Percentiles rank a stretch among this genome's conserved stretches.
Conservation (phyloP, 2,113 vertebrate species). For the Lethenteron camtschaticum region DNA sequence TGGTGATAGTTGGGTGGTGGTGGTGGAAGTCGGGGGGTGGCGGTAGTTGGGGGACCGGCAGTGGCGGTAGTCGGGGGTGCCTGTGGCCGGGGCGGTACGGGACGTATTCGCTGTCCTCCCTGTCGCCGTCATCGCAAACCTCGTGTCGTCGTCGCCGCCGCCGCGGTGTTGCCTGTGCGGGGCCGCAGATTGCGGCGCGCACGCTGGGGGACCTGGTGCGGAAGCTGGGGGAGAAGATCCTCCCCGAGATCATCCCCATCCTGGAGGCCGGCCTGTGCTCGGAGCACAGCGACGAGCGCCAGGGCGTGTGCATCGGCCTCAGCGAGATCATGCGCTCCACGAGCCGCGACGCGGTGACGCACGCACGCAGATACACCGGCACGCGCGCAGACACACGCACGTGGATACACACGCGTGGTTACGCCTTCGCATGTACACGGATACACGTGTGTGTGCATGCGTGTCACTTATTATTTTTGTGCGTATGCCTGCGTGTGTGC, state of each 20-base stretch:
- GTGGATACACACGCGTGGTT: no score
- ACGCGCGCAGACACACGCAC: no score
- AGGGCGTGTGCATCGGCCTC: slow-evolving; percentile 84
- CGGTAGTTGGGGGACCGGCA: neutral
- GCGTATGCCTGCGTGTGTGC: no score
- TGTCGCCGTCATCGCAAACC: no score
- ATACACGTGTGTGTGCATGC: no score
- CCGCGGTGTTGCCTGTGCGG: no score
- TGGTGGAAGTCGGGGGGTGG: neutral
- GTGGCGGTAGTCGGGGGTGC: neutral
- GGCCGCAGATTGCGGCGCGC: slow-evolving; percentile 60
- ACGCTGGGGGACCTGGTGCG: slow-evolving; percentile 83
- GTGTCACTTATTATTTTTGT: no score
- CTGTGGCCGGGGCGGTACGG: neutral
- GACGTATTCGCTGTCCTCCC: no score
- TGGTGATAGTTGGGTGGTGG: neutral
- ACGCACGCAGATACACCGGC: neutral
- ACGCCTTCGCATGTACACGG: no score
- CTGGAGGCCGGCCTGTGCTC: slow-evolving; percentile 74
- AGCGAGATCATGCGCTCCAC: slow-evolving; percentile 99
- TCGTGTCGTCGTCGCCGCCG: no score
- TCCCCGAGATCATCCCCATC: slow-evolving; percentile 95
- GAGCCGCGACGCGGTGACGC: slow-evolving; percentile 70
- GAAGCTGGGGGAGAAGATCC: slow-evolving; percentile 94
- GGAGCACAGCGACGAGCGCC: slow-evolving; percentile 78